Evolutionary conservation across 2,797 vertebrate genomes (phyloP), one percentile per base, ranked within the genome.

Genomic region (Serranus cabrilla): DNA sequence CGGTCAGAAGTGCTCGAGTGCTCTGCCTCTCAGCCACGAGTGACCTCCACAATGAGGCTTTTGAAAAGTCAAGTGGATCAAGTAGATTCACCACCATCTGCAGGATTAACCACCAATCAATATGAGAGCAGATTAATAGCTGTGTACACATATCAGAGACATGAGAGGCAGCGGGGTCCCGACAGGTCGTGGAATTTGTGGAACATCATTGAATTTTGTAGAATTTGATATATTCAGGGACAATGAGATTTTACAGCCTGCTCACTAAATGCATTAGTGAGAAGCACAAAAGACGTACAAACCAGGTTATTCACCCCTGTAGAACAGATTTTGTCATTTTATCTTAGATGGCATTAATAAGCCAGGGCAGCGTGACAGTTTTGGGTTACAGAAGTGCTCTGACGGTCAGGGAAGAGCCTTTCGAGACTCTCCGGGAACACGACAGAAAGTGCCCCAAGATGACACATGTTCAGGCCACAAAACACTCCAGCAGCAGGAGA

Each of bases 61-160:
- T 92, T 89, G 77, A 91, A 81, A 85, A 91, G 91, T 89, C 89
- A 89, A 92, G 91, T 87, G 88, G 87, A 84, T 87, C 62, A 62
- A 89, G 85, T 82, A 78, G 75, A 89, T 86, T 78, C 60, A 16
- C 71, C 72, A 4, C 65, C 77, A 64, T 87, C 78, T 71, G 76
- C 27, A 16, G 90, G 87, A 87, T 91, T 89, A 86, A 63, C 37
- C 65, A 5, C 85, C 23, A 70, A 87, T 91, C 74, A 80, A 87
- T 83, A 76, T 58, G 46, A 85, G 74, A 81, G 80, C 87, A 56
- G 71, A 87, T 89, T 82, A 84, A 65, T 74, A 61, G 39, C 68
- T 21, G 46, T 31, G 17, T 74, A 75, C 47, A 40, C 52, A 43
- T 31, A 58, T 69, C 27, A 25, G 52, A 3, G 5, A 5, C 40